Conservation (phyloP, 2,113 vertebrate species). For the Merops nubicus region DNA sequence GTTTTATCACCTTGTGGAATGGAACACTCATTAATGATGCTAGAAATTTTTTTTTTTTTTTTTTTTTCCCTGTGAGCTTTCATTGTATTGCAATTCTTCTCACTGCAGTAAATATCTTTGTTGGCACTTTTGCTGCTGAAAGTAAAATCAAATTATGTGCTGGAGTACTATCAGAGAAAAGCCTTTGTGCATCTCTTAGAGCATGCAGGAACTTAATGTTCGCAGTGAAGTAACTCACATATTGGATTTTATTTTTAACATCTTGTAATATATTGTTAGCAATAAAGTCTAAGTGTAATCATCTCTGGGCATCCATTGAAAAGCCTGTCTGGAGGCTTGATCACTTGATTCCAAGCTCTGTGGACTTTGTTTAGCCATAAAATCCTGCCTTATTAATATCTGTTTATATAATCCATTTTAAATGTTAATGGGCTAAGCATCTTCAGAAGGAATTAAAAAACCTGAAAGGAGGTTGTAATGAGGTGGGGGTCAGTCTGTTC, state of each 20-base stretch:
- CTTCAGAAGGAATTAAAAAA: not conserved
- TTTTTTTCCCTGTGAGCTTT: not conserved
- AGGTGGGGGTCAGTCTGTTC: not conserved
- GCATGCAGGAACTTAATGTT: not conserved
- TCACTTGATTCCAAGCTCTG: not conserved
- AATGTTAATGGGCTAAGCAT: not conserved
- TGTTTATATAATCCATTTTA: not conserved
- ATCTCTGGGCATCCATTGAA: not conserved
- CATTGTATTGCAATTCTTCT: not conserved
- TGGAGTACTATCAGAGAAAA: not conserved
- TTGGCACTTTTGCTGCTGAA: not conserved
- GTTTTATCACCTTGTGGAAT: not conserved
- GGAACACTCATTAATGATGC: not conserved
- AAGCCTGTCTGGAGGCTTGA: not conserved
- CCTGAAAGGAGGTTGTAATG: not conserved
- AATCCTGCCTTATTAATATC: not conserved
- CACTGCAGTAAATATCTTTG: not conserved
- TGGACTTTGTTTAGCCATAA: not conserved
- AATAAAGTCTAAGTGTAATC: not conserved
- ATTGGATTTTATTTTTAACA: not conserved
- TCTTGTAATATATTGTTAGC: not conserved
- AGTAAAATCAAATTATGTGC: not conserved
- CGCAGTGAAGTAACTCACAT: not conserved
- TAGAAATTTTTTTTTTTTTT: not conserved
- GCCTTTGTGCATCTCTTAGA: not conserved